Conservation (phyloP, 2,888 invertebrate genomes). For the Cerceris rybyensis region DNA sequence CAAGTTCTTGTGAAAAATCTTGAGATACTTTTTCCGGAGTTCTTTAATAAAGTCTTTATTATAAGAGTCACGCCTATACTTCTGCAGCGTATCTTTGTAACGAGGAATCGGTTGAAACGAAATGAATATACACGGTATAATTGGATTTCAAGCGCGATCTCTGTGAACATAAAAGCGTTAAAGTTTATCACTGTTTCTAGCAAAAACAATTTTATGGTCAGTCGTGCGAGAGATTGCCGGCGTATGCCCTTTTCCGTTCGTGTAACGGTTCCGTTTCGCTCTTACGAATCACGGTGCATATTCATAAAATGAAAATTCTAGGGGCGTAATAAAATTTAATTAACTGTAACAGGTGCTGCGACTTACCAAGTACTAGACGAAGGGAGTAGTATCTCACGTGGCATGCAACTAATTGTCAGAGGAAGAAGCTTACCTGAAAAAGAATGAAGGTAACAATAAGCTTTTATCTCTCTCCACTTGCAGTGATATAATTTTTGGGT, state of each 20-base stretch:
- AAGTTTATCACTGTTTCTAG: not conserved
- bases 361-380: conserved; percentile 44
- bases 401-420: conserved; percentile 27
- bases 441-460: conserved; percentile 37
- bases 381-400: conserved; percentile 23
- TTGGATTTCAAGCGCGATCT: not conserved
- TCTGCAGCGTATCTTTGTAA: no score
- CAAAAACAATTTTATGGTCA: conserved; percentile 10
- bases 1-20: no score
- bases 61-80: no score
- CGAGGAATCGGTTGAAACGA: no score
- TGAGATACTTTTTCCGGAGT: no score
- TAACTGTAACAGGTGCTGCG: conserved; percentile 48
- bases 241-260: conserved; percentile 4
- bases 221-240: conserved; percentile 2
- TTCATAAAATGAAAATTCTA: conserved; percentile 31
- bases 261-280: conserved; percentile 14
- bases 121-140: no score
- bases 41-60: no score
- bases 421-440: conserved; percentile 52
- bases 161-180: not conserved
- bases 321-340: conserved; percentile 53
- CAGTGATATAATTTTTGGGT: not conserved
- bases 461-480: conserved; percentile 18
- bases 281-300: conserved; percentile 16